phyloP scores from a whole-genome alignment of 2,113 vertebrate genomes.

The Condylura cristata region DNA sequence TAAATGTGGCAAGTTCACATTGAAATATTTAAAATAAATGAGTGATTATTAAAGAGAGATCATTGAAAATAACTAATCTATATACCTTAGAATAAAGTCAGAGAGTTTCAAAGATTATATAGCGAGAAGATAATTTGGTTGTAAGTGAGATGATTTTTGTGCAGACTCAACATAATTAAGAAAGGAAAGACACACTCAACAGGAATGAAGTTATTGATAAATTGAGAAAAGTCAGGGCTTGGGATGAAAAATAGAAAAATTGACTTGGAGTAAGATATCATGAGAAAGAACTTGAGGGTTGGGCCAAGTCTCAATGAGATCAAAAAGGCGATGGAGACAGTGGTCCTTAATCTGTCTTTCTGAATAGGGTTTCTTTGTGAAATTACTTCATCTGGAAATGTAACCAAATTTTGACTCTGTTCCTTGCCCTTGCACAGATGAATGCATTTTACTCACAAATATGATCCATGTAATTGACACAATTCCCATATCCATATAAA shows the following conservation, averaged over 20 bases:
- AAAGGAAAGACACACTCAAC: not conserved
- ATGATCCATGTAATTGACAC: not conserved
- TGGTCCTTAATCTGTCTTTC: not conserved
- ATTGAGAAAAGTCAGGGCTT: not conserved
- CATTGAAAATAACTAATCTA: not conserved
- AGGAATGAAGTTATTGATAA: not conserved
- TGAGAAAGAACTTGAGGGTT: not conserved
- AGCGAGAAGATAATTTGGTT: not conserved
- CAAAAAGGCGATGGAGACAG: not conserved
- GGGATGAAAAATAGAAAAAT: not conserved
- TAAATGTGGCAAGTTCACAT: not conserved
- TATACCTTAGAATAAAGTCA: not conserved
- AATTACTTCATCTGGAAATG: not conserved
- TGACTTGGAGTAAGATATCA: not conserved
- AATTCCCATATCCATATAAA: not conserved
- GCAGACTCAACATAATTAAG: not conserved
- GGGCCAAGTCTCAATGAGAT: not conserved
- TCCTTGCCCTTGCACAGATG: not conserved
- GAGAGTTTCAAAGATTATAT: not conserved
- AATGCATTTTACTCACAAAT: slow-evolving; percentile 1
- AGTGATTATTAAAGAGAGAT: not conserved
- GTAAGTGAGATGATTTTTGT: not conserved
- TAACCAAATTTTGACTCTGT: not conserved
- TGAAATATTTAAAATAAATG: not conserved
- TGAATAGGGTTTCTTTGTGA: not conserved